Conservation (phyloP, 2,888 invertebrate genomes). For the Nemotelus pantherinus region DNA sequence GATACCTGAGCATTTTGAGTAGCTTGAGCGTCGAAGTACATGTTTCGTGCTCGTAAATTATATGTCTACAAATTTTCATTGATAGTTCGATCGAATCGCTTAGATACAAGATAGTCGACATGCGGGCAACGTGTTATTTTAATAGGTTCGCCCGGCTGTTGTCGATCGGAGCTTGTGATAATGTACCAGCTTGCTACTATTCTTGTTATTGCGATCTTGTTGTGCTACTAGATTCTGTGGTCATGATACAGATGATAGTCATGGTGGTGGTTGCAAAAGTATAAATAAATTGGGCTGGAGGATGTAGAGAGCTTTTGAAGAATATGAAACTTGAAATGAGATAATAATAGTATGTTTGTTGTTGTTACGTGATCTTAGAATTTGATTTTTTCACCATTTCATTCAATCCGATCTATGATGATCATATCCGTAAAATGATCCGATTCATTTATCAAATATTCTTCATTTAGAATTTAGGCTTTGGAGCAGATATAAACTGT, state of each 20-base stretch:
- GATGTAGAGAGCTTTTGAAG: not conserved
- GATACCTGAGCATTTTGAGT: not conserved
- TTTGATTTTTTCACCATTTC: too few species aligned
- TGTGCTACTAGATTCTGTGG: not conserved
- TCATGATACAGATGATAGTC: not conserved
- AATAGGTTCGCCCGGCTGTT: slow-evolving; percentile 25
- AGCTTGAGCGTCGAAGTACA: not conserved
- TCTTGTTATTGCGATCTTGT: not conserved
- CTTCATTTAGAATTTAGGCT: too few species aligned
- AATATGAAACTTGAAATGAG: too few species aligned
- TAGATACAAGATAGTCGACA: slow-evolving; percentile 44
- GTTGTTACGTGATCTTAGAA: too few species aligned
- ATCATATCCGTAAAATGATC: too few species aligned
- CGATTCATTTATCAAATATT: too few species aligned
- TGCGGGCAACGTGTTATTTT: slow-evolving; percentile 45
- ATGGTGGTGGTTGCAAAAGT: not conserved
- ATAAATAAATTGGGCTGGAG: not conserved
- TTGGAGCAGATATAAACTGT: too few species aligned
- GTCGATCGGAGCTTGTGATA: not conserved
- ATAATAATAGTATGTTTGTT: too few species aligned
- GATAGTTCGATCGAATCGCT: slow-evolving; percentile 41
- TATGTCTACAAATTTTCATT: slow-evolving; percentile 50
- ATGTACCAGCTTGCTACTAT: too few species aligned
- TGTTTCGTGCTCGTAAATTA: slow-evolving; percentile 50
- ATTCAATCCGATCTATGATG: too few species aligned